Percentiles rank a stretch among this genome's conserved stretches.
These are phyloP conservation scores for Cataglyphis cursor DNA, from an alignment of 2,888 invertebrate genomes.

Conservation along the genomic window DNA sequence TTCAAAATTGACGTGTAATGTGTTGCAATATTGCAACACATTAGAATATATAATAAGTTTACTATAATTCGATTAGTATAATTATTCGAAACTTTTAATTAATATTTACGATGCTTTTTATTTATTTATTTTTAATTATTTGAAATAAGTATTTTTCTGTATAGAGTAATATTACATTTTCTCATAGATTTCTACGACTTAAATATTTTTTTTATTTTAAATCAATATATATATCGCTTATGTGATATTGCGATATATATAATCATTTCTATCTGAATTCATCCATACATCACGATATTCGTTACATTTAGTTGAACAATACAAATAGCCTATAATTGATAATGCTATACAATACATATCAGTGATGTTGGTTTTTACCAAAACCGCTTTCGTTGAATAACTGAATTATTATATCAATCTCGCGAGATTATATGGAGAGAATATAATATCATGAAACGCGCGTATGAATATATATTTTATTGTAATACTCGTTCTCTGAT, in stretches of 20 bases:
- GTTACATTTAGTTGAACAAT: neutral
- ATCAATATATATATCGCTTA: neutral
- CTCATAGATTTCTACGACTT: neutral
- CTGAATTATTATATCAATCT: conserved; percentile 12
- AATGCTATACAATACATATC: neutral
- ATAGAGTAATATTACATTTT: no score
- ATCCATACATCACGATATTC: neutral
- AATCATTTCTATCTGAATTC: neutral
- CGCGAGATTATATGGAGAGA: conserved; percentile 13
- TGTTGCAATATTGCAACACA: neutral
- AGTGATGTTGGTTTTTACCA: conserved; percentile 16
- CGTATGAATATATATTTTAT: neutral
- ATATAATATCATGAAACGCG: neutral
- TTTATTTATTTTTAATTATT: neutral
- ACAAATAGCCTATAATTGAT: neutral
- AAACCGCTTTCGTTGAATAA: conserved; percentile 22
- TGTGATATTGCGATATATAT: neutral
- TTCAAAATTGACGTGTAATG: neutral
- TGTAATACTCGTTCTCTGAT: neutral
- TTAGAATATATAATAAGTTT: neutral
- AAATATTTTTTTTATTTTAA: neutral
- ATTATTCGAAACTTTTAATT: neutral
- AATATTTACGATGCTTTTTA: neutral
- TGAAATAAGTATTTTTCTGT: neutral
- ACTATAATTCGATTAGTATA: neutral